Conservation (phyloP, 2,797 vertebrate species). For the Mus caroli region DNA sequence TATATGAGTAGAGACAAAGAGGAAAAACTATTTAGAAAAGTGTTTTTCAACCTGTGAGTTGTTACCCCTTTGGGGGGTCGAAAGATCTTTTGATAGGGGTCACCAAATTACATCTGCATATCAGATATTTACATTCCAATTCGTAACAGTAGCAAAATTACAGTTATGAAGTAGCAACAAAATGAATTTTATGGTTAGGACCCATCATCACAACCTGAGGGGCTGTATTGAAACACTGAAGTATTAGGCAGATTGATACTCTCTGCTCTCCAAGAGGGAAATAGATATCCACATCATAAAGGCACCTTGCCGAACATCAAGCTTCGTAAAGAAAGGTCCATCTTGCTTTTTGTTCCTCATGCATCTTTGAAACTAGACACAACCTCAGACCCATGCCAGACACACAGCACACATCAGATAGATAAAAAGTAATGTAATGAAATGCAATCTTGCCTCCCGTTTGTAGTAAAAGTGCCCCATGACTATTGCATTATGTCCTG, state of each 20-base stretch:
- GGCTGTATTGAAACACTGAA: background rate
- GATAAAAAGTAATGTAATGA: conserved; percentile 25
- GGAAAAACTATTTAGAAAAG: background rate
- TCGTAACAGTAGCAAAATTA: background rate
- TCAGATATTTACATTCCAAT: background rate
- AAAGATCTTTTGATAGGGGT: background rate
- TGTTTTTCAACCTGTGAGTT: background rate
- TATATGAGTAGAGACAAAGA: background rate
- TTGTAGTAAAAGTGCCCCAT: background rate
- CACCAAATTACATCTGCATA: background rate
- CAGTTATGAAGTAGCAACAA: too few species aligned
- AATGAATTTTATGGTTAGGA: background rate
- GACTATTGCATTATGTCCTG: background rate
- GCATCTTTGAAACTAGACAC: background rate
- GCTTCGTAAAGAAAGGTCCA: background rate
- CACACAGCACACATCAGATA: background rate
- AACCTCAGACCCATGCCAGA: background rate
- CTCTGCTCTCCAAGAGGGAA: background rate
- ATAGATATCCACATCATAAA: background rate
- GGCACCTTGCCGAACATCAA: background rate
- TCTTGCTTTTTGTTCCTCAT: background rate
- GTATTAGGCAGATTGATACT: background rate
- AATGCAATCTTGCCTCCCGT: background rate
- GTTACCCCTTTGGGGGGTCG: too few species aligned
- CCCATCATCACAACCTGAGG: background rate